A percentile compares a stretch with the other conserved stretches of the same genome.
Conservation (phyloP, 1,140 invertebrate genomes). For the Dermatophagoides farinae region DNA sequence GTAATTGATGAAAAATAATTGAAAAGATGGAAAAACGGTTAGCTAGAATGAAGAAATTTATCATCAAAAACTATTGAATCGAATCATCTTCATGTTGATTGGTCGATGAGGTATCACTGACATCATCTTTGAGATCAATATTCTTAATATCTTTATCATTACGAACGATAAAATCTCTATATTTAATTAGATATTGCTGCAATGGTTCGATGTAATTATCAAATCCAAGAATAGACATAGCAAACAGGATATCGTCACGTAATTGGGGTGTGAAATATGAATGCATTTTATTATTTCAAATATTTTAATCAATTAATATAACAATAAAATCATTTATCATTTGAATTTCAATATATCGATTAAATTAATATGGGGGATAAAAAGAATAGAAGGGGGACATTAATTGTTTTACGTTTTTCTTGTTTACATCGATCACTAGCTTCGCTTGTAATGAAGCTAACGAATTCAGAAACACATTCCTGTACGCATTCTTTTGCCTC, state of each 20-base stretch:
- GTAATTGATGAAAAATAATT: background rate
- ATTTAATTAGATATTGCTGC: constrained; percentile 89
- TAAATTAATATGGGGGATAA: too few species aligned
- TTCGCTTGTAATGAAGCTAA: constrained; percentile 97
- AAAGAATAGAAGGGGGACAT: too few species aligned
- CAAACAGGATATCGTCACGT: constrained; percentile 91
- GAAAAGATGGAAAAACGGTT: background rate
- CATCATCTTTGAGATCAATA: background rate
- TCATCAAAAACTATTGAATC: background rate
- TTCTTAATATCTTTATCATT: constrained; percentile 1
- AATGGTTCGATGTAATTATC: constrained; percentile 96
- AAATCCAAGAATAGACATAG: constrained; percentile 89
- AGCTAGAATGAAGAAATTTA: background rate
- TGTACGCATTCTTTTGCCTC: constrained; percentile 98
- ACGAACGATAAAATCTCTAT: constrained; percentile 42
- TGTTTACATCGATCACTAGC: constrained; percentile 86
- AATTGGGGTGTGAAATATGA: too few species aligned
- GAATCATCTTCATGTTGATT: background rate
- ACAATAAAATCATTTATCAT: too few species aligned
- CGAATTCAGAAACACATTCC: constrained; percentile 98
- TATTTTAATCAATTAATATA: too few species aligned
- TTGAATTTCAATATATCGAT: too few species aligned
- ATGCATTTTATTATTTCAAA: too few species aligned
- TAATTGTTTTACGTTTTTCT: constrained; percentile 97
- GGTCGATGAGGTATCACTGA: background rate